A percentile compares a stretch with the other conserved stretches of the same genome.
Conservation (phyloP, 1,140 invertebrate genomes). For the Pseudomyrmex dendroicus region DNA sequence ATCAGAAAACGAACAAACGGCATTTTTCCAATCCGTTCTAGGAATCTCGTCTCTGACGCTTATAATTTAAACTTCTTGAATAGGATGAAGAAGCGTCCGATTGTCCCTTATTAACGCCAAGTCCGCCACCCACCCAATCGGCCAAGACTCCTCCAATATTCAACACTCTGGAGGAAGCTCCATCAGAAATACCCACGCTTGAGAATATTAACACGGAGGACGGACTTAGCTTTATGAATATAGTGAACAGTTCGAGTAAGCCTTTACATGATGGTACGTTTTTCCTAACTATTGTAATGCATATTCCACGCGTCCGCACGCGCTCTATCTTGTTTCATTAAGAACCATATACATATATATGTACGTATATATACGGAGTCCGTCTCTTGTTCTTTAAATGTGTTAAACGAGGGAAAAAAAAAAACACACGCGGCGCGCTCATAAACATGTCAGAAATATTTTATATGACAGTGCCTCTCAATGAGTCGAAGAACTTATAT, state of each 20-base stretch:
- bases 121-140: conserved; percentile 73
- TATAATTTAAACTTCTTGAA: conserved; percentile 41
- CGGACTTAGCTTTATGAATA: conserved; percentile 81
- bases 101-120: conserved; percentile 84
- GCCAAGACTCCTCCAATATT: conserved; percentile 70
- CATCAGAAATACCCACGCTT: conserved; percentile 75
- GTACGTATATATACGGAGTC: too few species aligned
- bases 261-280: conserved; percentile 80
- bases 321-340: too few species aligned
- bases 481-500: conserved; percentile 33
- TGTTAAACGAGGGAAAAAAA: too few species aligned
- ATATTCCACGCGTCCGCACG: background rate
- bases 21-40: background rate
- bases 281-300: background rate
- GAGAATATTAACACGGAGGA: conserved; percentile 82
- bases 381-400: too few species aligned
- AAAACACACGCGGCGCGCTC: too few species aligned
- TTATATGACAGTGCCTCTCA: background rate
- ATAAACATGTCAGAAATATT: too few species aligned
- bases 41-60: background rate
- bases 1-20: background rate
- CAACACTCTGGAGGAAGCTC: conserved; percentile 75
- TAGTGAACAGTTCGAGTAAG: conserved; percentile 83
- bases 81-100: conserved; percentile 84
- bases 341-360: background rate